phyloP scores from a whole-genome alignment of 2,797 vertebrate genomes.

The Tenualosa ilisha region DNA sequence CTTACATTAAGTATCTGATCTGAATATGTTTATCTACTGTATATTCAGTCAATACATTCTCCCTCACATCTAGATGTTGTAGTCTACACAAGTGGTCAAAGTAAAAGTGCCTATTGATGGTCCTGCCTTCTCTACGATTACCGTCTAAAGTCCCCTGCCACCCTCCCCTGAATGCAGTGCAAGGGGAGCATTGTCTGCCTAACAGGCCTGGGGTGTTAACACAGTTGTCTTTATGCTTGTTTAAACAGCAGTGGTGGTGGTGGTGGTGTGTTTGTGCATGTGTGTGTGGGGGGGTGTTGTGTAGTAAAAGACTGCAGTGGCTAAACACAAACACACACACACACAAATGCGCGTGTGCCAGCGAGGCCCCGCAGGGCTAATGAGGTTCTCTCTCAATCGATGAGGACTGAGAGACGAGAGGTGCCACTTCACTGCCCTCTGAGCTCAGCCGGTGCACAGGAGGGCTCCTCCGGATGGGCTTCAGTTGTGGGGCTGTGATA shows the following conservation, averaged over 20 bases:
- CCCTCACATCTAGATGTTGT: not conserved
- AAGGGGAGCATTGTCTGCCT: not conserved
- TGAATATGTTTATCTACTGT: no score
- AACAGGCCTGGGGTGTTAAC: not conserved
- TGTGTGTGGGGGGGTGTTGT: not conserved
- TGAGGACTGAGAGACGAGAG: not conserved
- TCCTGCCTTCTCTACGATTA: not conserved
- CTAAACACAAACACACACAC: not conserved
- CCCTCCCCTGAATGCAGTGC: not conserved
- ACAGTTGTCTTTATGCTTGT: not conserved
- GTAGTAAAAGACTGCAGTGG: not conserved
- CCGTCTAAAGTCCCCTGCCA: not conserved
- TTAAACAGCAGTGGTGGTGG: not conserved
- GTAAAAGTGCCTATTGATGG: not conserved
- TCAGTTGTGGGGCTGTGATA: not conserved
- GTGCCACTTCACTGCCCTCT: slow-evolving; percentile 1
- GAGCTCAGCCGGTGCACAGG: not conserved
- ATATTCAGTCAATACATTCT: not conserved
- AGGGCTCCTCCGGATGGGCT: not conserved
- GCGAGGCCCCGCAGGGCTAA: not conserved
- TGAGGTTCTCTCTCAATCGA: slow-evolving; percentile 12
- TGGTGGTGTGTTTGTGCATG: not conserved
- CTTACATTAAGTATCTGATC: no score
- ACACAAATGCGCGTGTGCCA: not conserved
- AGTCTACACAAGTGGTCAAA: not conserved